Evolutionary conservation across 30 jellyfish, hydroid and myxozoan genomes (phyloP).

Genomic region (Aurelia sp.): DNA sequence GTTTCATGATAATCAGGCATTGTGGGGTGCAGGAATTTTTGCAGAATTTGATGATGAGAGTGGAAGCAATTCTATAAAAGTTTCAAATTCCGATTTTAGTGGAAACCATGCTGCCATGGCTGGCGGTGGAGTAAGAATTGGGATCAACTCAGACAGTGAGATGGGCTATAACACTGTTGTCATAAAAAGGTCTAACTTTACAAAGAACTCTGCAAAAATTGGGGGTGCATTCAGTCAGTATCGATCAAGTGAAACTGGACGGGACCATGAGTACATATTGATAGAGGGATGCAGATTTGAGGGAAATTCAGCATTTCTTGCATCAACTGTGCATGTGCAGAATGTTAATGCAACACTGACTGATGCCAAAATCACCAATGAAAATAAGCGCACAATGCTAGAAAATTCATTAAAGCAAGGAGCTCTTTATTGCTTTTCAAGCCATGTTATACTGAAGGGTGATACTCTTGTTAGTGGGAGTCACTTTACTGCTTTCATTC

Average conservation of each 20-base stretch:
- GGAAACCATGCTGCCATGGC: conserved; percentile 51
- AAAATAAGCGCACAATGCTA: neutral
- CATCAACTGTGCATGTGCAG: conserved; percentile 36
- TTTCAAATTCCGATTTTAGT: conserved; percentile 10
- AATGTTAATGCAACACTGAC: conserved; percentile 25
- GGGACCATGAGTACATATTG: conserved; percentile 5
- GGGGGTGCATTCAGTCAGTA: conserved; percentile 80
- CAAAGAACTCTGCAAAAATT: conserved; percentile 47
- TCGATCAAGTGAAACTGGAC: neutral
- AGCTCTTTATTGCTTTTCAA: conserved; percentile 58
- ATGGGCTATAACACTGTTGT: conserved; percentile 15
- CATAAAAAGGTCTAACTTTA: conserved; percentile 21
- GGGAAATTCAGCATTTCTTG: conserved; percentile 15
- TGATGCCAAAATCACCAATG: neutral
- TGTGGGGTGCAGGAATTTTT: conserved; percentile 87
- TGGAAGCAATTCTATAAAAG: conserved; percentile 9
- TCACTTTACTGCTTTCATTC: conserved; percentile 51
- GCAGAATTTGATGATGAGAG: conserved; percentile 46
- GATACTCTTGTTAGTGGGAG: conserved; percentile 15
- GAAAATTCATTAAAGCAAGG: conserved; percentile 56
- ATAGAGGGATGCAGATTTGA: conserved; percentile 12
- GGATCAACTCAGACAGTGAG: conserved; percentile 12
- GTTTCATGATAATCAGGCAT: conserved; percentile 55
- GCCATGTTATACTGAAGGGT: conserved; percentile 13
- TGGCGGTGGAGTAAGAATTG: conserved; percentile 82